These are phyloP conservation scores for Scaptomyza pallida DNA, from an alignment of 1,140 invertebrate genomes.

Conservation along the genomic window DNA sequence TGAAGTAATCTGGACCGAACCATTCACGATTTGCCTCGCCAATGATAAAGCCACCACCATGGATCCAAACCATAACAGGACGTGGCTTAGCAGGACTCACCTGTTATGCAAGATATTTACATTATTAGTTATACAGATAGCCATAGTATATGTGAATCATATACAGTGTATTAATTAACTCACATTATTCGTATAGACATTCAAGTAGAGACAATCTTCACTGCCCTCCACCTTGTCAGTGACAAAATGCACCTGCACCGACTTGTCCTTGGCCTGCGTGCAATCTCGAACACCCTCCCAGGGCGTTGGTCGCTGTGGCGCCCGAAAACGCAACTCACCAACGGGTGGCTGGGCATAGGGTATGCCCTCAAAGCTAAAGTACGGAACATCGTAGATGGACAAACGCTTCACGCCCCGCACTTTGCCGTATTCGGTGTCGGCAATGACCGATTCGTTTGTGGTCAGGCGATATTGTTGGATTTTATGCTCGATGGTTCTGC, in stretches of 20 bases:
- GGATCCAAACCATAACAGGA: slow-evolving; percentile 85
- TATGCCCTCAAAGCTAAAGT: slow-evolving; percentile 85
- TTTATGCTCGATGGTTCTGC: slow-evolving; percentile 76
- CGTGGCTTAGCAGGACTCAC: slow-evolving; percentile 63
- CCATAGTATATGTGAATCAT: not conserved
- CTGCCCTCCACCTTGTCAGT: slow-evolving; percentile 81
- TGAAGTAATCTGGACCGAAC: slow-evolving; percentile 86
- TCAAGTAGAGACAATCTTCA: slow-evolving; percentile 90
- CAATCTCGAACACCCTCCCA: slow-evolving; percentile 72
- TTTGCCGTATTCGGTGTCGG: slow-evolving; percentile 74
- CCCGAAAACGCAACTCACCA: slow-evolving; percentile 85
- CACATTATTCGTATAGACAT: slow-evolving; percentile 88
- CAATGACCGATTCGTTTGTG: slow-evolving; percentile 72
- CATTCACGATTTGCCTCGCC: slow-evolving; percentile 83
- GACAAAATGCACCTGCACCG: slow-evolving; percentile 78
- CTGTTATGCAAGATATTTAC: slow-evolving; percentile 35
- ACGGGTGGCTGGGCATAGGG: slow-evolving; percentile 86
- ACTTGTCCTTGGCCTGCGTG: slow-evolving; percentile 80
- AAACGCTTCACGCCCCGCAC: slow-evolving; percentile 71
- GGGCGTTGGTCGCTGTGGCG: slow-evolving; percentile 84
- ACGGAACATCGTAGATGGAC: slow-evolving; percentile 70
- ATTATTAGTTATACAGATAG: slow-evolving; percentile 1
- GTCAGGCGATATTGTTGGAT: slow-evolving; percentile 71
- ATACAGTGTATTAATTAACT: slow-evolving; percentile 66
- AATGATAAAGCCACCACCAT: slow-evolving; percentile 88